These are phyloP conservation scores for Metaphire vulgaris DNA, from an alignment of 1,140 invertebrate genomes.

Conservation along the genomic window DNA sequence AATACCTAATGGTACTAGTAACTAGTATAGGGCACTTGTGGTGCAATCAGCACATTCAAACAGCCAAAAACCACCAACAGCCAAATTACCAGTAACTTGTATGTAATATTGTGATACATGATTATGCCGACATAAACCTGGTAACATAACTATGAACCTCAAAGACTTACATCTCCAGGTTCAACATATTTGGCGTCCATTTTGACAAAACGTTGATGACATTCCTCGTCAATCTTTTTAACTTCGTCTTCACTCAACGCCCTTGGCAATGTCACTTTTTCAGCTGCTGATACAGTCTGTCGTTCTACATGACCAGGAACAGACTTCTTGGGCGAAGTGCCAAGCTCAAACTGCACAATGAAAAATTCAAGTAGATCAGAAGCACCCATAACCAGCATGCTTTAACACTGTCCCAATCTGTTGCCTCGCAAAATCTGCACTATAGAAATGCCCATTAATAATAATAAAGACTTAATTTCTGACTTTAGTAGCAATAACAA, in stretches of 20 bases:
- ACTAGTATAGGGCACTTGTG: no score
- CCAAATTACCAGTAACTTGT: no score
- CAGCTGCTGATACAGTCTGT: constrained; percentile 13
- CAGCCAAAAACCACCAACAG: constrained; percentile 16
- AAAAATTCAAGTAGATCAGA: background rate
- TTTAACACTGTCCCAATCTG: no score
- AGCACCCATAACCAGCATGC: background rate
- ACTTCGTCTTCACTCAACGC: constrained; percentile 33
- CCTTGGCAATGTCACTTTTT: constrained; percentile 30
- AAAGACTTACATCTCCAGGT: constrained; percentile 3
- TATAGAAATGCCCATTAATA: no score
- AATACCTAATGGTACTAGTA: no score
- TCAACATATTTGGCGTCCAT: constrained; percentile 33
- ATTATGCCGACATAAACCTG: no score
- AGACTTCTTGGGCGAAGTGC: constrained; percentile 19
- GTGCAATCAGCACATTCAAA: background rate
- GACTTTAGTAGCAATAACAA: background rate
- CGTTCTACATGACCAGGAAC: constrained; percentile 10
- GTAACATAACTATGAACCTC: no score
- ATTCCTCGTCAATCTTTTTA: constrained; percentile 38
- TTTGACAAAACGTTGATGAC: constrained; percentile 46
- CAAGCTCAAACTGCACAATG: background rate
- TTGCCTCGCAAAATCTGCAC: no score
- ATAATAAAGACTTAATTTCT: background rate
- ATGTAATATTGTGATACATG: no score